Percentiles rank a stretch among this genome's conserved stretches.
Conservation (phyloP, 2,888 invertebrate species). For the Sipha maydis region DNA sequence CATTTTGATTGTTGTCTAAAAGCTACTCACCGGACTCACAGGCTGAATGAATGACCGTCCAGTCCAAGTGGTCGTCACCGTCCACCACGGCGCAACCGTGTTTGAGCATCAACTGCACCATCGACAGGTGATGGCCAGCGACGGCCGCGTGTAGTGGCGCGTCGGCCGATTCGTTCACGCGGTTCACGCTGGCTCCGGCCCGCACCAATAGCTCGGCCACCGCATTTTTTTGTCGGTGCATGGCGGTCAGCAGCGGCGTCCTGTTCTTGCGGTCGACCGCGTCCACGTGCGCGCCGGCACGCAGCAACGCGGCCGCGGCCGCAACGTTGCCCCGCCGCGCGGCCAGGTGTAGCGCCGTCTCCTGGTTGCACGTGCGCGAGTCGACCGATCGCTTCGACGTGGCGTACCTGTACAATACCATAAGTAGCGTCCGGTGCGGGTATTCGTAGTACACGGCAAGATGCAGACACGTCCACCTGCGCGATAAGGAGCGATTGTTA, state of each 20-base stretch:
- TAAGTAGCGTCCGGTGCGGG: background rate
- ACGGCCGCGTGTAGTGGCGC: conserved; percentile 8
- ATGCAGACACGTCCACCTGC: conserved; percentile 51
- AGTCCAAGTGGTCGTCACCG: background rate
- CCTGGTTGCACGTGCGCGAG: background rate
- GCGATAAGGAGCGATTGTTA: too few species aligned
- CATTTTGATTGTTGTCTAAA: too few species aligned
- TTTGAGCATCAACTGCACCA: conserved; percentile 12
- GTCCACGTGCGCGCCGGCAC: background rate
- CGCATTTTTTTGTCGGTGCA: background rate
- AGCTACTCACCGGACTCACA: conserved; percentile 28
- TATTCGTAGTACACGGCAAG: background rate
- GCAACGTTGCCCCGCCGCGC: background rate
- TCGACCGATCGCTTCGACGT: background rate
- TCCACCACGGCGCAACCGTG: conserved; percentile 21
- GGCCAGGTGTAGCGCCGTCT: conserved; percentile 44
- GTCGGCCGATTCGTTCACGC: background rate
- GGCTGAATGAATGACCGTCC: conserved; percentile 23
- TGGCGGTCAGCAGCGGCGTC: conserved; percentile 31
- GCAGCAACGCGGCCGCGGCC: background rate
- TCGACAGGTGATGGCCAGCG: background rate
- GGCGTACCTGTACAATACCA: background rate
- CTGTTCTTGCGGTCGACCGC: background rate
- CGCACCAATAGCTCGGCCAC: background rate
- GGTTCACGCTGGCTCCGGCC: background rate